Conservation (phyloP, 2,113 vertebrate species). For the Bagarius yarrelli region DNA sequence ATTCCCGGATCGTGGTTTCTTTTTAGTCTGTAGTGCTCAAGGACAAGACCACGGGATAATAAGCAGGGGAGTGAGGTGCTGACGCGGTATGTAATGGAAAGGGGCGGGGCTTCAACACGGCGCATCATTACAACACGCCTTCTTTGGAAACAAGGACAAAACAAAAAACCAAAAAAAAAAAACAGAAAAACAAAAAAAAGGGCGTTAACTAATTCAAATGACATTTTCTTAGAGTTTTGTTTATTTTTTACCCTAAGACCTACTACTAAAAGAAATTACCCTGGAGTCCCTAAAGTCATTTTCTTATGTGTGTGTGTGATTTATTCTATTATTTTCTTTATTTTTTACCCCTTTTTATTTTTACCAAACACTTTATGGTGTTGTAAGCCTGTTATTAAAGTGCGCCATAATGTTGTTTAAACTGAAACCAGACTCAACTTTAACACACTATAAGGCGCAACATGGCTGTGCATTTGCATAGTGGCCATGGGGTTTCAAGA, state of each 20-base stretch:
- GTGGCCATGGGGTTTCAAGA: slow-evolving; percentile 70
- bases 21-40: slow-evolving; percentile 9
- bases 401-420: neutral
- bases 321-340: neutral
- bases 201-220: neutral
- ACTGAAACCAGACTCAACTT: slow-evolving; percentile 71
- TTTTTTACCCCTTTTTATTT: neutral
- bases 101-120: slow-evolving; percentile 54
- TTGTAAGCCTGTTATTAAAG: neutral
- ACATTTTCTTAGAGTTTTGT: neutral
- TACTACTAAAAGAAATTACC: neutral
- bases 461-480: slow-evolving; percentile 81
- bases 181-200: neutral
- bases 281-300: neutral
- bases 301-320: neutral
- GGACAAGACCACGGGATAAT: neutral
- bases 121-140: slow-evolving; percentile 72
- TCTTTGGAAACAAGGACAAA: slow-evolving; percentile 62
- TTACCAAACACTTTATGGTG: neutral
- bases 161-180: neutral
- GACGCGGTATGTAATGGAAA: slow-evolving; percentile 19
- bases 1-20: neutral
- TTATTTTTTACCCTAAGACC: neutral
- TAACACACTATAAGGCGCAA: slow-evolving; percentile 76
- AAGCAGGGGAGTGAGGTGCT: neutral